Evolutionary conservation across 2,888 invertebrate genomes (phyloP).

Genomic region (Tachina grossa): DNA sequence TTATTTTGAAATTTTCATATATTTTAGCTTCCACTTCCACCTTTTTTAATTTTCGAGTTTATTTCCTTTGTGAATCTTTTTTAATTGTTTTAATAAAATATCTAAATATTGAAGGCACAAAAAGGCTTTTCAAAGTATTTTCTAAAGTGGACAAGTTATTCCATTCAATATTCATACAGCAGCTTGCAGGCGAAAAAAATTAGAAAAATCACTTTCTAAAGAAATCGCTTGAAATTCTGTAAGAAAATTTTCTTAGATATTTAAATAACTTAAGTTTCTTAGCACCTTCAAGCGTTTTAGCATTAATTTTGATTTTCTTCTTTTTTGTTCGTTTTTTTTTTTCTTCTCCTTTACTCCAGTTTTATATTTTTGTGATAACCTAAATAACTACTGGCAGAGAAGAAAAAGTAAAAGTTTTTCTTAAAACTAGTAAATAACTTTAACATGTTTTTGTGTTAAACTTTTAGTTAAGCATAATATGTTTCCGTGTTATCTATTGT

Average conservation of each 20-base stretch:
- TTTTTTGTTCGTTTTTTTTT: neutral
- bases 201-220: no score
- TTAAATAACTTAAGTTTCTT: neutral
- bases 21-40: no score
- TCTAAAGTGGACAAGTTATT: no score
- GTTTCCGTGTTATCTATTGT: conserved; percentile 42
- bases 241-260: neutral
- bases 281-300: neutral
- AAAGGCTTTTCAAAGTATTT: no score
- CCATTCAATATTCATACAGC: no score
- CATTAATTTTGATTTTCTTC: neutral
- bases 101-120: no score
- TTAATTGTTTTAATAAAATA: no score
- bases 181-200: no score
- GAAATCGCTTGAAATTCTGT: no score
- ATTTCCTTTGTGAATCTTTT: no score
- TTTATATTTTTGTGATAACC: conserved; percentile 8
- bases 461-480: conserved; percentile 34
- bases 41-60: no score
- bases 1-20: no score
- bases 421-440: conserved; percentile 33
- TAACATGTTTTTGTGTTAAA: conserved; percentile 26
- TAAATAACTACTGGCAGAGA: conserved; percentile 24
- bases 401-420: conserved; percentile 37
- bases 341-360: neutral